phyloP scores from a whole-genome alignment of 2,888 invertebrate species.

The Plebejus anna region DNA sequence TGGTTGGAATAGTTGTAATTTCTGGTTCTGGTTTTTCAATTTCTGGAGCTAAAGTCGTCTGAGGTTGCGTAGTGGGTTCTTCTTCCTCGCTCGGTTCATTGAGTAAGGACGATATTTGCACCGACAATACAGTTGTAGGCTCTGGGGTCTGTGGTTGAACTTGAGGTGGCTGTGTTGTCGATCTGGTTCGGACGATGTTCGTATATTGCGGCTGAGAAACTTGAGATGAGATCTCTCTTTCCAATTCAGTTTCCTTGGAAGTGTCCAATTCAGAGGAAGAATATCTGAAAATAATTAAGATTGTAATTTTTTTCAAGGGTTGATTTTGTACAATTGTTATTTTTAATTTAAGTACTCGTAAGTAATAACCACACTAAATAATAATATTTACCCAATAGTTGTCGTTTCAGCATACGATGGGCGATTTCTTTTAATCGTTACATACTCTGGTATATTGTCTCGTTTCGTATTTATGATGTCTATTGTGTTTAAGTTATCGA shows the following conservation, averaged over 20 bases:
- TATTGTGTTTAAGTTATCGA: conserved; percentile 52
- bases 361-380: not conserved
- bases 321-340: not conserved
- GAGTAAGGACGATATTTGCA: conserved; percentile 69
- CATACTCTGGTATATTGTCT: conserved; percentile 80
- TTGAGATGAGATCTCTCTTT: conserved; percentile 66
- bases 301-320: not conserved
- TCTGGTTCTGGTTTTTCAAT: conserved; percentile 47
- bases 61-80: conserved; percentile 46
- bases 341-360: not conserved
- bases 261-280: conserved; percentile 51
- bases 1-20: conserved; percentile 48
- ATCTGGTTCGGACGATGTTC: conserved; percentile 60
- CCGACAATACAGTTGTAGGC: conserved; percentile 67
- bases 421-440: conserved; percentile 82
- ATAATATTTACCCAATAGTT: conserved; percentile 67
- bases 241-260: conserved; percentile 58
- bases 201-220: conserved; percentile 64
- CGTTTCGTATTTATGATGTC: conserved; percentile 55
- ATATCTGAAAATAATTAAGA: conserved; percentile 49
- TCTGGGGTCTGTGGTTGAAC: conserved; percentile 51
- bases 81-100: conserved; percentile 57
- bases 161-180: conserved; percentile 52
- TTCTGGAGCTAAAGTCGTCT: conserved; percentile 46
- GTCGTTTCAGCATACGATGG: conserved; percentile 72